Evolutionary conservation across 2,113 vertebrate genomes (phyloP), one percentile per base, ranked within the genome.

Genomic region (Eudyptes chrysolophus): DNA sequence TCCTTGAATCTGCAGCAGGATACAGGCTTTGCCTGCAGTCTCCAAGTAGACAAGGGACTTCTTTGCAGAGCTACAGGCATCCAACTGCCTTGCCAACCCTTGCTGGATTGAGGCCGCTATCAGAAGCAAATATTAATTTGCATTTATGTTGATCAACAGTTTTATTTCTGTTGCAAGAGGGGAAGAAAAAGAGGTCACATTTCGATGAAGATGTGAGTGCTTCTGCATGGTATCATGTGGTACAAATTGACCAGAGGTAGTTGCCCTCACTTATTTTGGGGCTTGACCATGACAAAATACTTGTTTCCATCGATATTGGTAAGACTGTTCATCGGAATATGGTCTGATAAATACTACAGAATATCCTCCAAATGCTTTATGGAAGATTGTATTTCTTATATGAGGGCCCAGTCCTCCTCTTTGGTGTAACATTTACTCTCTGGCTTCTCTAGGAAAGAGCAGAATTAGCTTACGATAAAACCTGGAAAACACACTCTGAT

Each of bases 91-190:
- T 83, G 61, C 12, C n/a, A 77, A 0, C 46, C 34, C 42, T 80
- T 81, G 71, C 46, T 86, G 36, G 66, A 78, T 8, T 61, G 42
- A 34, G 40, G n/a, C 15, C 60, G 86, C 71, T 48, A 29, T 74
- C 48, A 62, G 91, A 92, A 94, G 8, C 21, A 89, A 92, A 57
- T 49, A 85, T 3, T 18, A 84, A 75, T 84, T 88, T 40, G 13
- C 29, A 30, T 92, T 64, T 90, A 49, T 40, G 24, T 71, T 92
- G 80, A 64, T 75, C 2, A 0, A 66, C 32, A 70, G 20, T 74
- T 81, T 74, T 65, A 52, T 66, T 90, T 74, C 32, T 95, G 46
- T n/a, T 68, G 25, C 54, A 78, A 81, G 26, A 79, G 5, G 4
- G 16, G 13, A 74, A 76, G 40, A 51, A 92, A 84, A 79, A 69